phyloP scores from a whole-genome alignment of 2,888 invertebrate species.

The Acanthosepion lycidas region DNA sequence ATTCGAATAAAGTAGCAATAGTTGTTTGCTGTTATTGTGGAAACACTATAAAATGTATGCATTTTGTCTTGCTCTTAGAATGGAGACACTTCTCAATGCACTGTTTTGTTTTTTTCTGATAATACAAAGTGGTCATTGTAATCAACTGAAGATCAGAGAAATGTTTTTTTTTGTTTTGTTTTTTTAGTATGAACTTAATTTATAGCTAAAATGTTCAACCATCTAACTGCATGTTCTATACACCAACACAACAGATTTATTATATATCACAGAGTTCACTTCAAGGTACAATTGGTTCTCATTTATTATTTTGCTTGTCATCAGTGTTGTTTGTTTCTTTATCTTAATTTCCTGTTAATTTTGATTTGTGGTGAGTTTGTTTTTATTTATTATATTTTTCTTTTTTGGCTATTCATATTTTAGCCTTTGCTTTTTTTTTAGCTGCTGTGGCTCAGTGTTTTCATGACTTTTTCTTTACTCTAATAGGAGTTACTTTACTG shows the following conservation, averaged over 20 bases:
- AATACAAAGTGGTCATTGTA: neutral
- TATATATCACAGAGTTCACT: neutral
- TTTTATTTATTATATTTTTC: neutral
- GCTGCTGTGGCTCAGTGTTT: neutral
- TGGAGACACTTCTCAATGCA: neutral
- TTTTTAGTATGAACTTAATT: too few species aligned
- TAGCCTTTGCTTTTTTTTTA: conserved; percentile 1
- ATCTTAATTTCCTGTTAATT: neutral
- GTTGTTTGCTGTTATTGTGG: neutral
- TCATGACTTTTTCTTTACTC: neutral
- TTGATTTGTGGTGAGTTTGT: neutral
- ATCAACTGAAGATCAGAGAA: neutral
- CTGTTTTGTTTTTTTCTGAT: neutral
- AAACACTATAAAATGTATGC: neutral
- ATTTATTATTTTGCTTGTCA: neutral
- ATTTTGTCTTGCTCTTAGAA: neutral
- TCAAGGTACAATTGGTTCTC: neutral
- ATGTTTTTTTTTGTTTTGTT: neutral
- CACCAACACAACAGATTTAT: neutral
- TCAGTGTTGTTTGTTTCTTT: neutral
- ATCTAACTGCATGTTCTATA: too few species aligned
- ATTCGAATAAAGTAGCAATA: neutral
- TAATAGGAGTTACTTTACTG: neutral
- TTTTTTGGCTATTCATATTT: neutral
- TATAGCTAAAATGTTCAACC: too few species aligned